Evolutionary conservation across 1,140 invertebrate genomes (phyloP), one percentile per base, ranked within the genome.

Genomic region (Listronotus bonariensis): DNA sequence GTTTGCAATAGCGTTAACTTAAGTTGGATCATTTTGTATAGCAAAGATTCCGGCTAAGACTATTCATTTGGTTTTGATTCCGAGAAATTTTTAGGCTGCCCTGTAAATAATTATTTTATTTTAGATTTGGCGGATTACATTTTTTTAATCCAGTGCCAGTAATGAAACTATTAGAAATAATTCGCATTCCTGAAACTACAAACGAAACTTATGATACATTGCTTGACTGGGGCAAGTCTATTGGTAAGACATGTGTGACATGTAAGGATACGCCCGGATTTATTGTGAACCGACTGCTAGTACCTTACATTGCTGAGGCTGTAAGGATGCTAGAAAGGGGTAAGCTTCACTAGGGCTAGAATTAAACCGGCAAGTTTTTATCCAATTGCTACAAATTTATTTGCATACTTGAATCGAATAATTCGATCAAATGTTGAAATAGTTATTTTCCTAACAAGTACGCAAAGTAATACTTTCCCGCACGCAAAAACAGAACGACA

Each of bases 131-230:
- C 42, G 92, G 93, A 8, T 81, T 95, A 8, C 93, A 96, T 80
- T 96, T 96, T 79, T 96, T 96, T 79, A 95, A 95, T 79, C 94
- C 94, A 9, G 93, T 93, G 3, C 92, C 93, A 1, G 84, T 96
- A 26, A 96, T 96, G 93, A 93, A 93, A 75, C 80, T 96, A 0
- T 78, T 96, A 8, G 93, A 96, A 81, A 85, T 92, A 17, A 81
- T 92, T 20, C 81, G 83, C 41, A 89, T 84, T 20, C 78, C 81
- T 0, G 84, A 90, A 48, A 94, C 90, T 15, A 89, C 85, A 1
- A 87, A 92, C 53, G 87, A 86, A 42, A 93, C 91, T 0, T 91
- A 88, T 75, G 76, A 88, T n/a, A 74, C 81, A 8, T 80, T 93
- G 72, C 84, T 90, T 77, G 84, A 82, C 36, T 95, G 91, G 88